Percentiles rank a stretch among this genome's conserved stretches.
Conservation (phyloP, 1,140 invertebrate species). For the Drosophila suzukii region DNA sequence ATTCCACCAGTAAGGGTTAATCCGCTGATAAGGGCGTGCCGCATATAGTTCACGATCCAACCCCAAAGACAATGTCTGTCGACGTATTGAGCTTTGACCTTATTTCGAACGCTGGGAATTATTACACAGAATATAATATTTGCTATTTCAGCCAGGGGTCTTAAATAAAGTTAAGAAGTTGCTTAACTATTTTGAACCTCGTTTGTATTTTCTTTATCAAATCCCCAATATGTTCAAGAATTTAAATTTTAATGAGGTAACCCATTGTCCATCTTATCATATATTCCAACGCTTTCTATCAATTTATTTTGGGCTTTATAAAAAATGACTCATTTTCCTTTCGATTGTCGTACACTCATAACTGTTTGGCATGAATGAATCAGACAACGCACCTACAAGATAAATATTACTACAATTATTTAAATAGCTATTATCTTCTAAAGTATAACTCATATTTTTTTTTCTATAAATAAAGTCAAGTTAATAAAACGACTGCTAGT, state of each 20-base stretch:
- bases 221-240: too few species aligned
- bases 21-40: conserved; percentile 23
- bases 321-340: conserved; percentile 17
- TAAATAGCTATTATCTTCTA: background rate
- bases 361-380: conserved; percentile 18
- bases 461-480: background rate
- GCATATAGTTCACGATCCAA: background rate
- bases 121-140: background rate
- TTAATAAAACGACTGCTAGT: conserved; percentile 14
- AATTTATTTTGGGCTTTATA: conserved; percentile 13
- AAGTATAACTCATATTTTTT: background rate
- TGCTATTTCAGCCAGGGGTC: background rate
- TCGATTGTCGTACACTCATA: background rate
- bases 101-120: background rate
- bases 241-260: background rate
- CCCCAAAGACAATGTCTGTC: background rate
- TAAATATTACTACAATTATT: conserved; percentile 14
- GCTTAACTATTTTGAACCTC: background rate
- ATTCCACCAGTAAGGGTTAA: conserved; percentile 6
- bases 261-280: background rate
- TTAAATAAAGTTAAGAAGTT: background rate
- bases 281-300: background rate
- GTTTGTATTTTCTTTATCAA: background rate
- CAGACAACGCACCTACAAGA: conserved; percentile 13
- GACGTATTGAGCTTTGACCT: conserved; percentile 5